Evolutionary conservation across 2,113 vertebrate genomes (phyloP).

Genomic region (Percopsis transmontana): DNA sequence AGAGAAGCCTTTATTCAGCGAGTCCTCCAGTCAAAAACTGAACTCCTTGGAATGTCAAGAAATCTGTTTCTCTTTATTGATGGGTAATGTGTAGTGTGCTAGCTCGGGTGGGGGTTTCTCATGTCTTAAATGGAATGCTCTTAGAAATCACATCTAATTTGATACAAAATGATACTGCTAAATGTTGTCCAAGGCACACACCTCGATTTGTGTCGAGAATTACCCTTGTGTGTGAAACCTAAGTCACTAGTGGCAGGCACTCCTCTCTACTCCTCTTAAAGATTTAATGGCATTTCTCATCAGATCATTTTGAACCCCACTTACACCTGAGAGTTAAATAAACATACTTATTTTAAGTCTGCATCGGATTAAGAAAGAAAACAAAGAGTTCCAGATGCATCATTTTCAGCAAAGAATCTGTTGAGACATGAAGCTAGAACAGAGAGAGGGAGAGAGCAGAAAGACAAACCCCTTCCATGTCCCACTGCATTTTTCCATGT

Average conservation of each 20-base stretch:
- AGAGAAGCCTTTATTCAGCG: neutral
- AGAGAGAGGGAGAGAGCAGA: slow-evolving; percentile 13
- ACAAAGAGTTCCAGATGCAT: slow-evolving; percentile 30
- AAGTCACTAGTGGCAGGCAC: no score
- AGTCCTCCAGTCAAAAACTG: no score
- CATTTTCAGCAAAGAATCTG: slow-evolving; percentile 6
- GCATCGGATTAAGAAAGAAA: neutral
- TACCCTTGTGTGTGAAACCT: no score
- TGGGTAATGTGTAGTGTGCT: neutral
- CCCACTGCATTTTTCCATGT: slow-evolving; percentile 28
- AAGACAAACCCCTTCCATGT: slow-evolving; percentile 36
- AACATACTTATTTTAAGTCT: neutral
- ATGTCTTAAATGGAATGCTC: no score
- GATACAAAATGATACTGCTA: neutral
- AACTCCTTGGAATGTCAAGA: no score
- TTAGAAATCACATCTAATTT: neutral
- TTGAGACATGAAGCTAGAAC: neutral
- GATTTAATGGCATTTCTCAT: no score
- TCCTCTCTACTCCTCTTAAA: no score
- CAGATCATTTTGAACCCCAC: no score
- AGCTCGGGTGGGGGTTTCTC: no score
- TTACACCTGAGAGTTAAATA: no score
- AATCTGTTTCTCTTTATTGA: neutral
- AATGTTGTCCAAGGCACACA: no score
- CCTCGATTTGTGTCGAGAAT: no score